Evolutionary conservation across 2,888 invertebrate genomes (phyloP).

Genomic region (Patella ulyssiponensis): DNA sequence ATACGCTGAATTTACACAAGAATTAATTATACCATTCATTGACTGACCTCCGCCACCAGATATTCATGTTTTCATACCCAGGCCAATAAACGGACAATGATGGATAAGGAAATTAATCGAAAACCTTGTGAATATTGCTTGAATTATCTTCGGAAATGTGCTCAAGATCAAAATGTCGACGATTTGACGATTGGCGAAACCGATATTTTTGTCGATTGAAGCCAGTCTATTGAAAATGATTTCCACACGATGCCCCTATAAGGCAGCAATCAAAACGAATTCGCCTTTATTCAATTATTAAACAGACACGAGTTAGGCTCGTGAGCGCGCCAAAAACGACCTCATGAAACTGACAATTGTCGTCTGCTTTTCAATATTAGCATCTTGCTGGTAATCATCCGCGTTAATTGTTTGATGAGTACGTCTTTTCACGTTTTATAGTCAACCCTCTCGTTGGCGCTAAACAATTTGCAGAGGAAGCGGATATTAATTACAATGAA

Average conservation of each 20-base stretch:
- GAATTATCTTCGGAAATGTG: constrained; percentile 22
- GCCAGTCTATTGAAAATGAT: constrained; percentile 22
- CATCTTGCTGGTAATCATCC: background rate
- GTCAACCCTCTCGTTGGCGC: background rate
- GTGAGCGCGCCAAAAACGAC: background rate
- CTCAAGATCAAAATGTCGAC: constrained; percentile 20
- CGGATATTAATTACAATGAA: background rate
- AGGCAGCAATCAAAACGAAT: too few relatives aligned
- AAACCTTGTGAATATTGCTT: constrained; percentile 20
- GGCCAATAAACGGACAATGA: constrained; percentile 20
- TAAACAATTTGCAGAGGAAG: constrained; percentile 7
- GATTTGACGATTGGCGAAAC: constrained; percentile 10
- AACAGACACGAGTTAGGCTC: too few relatives aligned
- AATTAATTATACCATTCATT: constrained; percentile 3
- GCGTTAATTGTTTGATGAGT: background rate
- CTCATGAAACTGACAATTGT: background rate
- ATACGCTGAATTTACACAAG: constrained; percentile 5
- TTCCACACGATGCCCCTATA: background rate
- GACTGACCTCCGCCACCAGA: constrained; percentile 15
- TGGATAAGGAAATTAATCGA: constrained; percentile 22
- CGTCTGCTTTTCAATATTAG: background rate
- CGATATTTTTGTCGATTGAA: constrained; percentile 15
- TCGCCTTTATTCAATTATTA: too few relatives aligned
- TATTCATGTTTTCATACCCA: constrained; percentile 17
- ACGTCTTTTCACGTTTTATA: constrained; percentile 8